phyloP scores from a whole-genome alignment of 1,140 invertebrate species.

The Listronotus bonariensis region DNA sequence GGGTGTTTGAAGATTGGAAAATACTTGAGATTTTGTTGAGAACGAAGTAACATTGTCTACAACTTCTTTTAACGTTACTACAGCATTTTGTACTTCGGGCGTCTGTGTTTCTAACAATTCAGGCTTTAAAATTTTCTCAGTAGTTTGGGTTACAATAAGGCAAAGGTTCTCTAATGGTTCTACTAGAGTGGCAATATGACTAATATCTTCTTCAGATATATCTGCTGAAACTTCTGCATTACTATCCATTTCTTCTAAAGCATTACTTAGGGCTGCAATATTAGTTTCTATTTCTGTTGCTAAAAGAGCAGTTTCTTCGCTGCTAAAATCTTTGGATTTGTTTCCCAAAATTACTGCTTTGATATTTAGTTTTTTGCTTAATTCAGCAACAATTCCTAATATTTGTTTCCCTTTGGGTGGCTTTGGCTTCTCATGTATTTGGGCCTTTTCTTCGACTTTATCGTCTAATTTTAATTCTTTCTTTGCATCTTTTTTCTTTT shows the following conservation, averaged over 20 bases:
- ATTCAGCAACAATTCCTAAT: constrained; percentile 25
- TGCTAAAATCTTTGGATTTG: constrained; percentile 2
- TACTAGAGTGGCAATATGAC: constrained; percentile 14
- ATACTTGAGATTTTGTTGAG: not conserved
- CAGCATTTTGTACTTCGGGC: constrained; percentile 23
- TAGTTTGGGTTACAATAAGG: constrained; percentile 16
- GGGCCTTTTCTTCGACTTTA: not conserved
- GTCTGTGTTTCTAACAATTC: constrained; percentile 18
- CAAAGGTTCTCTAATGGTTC: constrained; percentile 26
- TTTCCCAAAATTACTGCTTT: constrained; percentile 22
- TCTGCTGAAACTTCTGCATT: constrained; percentile 1
- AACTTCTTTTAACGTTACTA: constrained; percentile 22
- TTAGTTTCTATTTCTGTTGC: constrained; percentile 9
- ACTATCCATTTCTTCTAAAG: constrained; percentile 5
- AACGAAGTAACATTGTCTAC: constrained; percentile 19
- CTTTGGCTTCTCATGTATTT: not conserved
- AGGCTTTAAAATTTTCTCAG: constrained; percentile 6
- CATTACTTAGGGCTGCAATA: constrained; percentile 6
- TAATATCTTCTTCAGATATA: constrained; percentile 15
- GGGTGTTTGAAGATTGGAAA: no score
- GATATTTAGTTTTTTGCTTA: constrained; percentile 34
- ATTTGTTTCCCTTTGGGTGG: constrained; percentile 21
- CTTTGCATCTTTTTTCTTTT: not conserved
- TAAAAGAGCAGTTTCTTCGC: constrained; percentile 10
- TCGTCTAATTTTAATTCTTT: not conserved